Evolutionary conservation across 2,888 invertebrate genomes (phyloP), one percentile per base, ranked within the genome.

Genomic region (Megaustenia siamemsis): DNA sequence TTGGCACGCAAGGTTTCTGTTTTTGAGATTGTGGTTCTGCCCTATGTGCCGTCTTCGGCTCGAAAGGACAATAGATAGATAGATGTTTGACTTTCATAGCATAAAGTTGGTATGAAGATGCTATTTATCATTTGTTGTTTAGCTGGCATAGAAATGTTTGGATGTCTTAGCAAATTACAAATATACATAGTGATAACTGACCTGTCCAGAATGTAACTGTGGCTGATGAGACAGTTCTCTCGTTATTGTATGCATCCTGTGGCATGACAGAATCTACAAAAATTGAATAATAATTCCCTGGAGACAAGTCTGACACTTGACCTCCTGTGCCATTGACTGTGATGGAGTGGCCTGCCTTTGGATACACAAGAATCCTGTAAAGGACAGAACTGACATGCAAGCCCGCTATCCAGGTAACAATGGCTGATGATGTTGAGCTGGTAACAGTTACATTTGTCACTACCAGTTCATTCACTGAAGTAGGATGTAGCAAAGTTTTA

Each of bases 381-480:
- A 24, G 24, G 10, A 21, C 56, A n/a, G 60, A 77, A 4, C 15
- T 56, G 0, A 15, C 15, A 3, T 4, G 12, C 12, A 24, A n/a
- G 6, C 12, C 60, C 40, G 60, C 0, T 28, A 38, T 60, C 76
- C 76, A 77, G 2, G 76, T 77, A 5, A 77, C 18, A 21, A 24
- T 77, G 12, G 38, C n/a, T 24, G 76, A 1, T 2, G 53, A 21
- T 18, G 38, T 8, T 3, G 76, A 21, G 38, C 56, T 56, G 21
- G 24, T 60, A 18, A 38, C 40, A 38, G 56, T 6, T 38, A 60
- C 60, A 40, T 60, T n/a, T 10, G 40, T 56, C n/a, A 77, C 76
- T n/a, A 15, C n/a, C 24, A 77, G 76, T 0, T 56, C 56, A 38
- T 56, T 10, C 56, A 77, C 76, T 77, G 56, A 77, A 35, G 40